A percentile compares a stretch with the other conserved stretches of the same genome.
These are phyloP conservation scores for Scaptomyza caliginosa DNA, from an alignment of 2,888 invertebrate species.

Conservation along the genomic window DNA sequence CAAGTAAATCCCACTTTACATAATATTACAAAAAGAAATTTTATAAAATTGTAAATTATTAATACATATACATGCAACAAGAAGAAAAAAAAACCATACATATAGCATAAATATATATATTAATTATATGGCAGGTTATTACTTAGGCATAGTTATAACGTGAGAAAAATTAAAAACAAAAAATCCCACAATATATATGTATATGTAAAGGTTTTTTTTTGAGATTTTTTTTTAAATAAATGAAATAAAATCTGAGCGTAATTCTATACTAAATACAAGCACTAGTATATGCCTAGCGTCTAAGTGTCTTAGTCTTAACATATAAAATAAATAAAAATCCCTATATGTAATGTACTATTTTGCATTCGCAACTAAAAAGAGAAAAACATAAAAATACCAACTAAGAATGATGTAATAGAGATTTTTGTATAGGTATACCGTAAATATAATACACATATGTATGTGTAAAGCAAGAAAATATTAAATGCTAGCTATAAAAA, in stretches of 20 bases:
- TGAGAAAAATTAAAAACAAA: constrained; percentile 5
- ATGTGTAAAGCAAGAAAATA: constrained; percentile 35
- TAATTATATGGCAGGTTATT: constrained; percentile 35
- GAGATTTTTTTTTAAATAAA: constrained; percentile 30
- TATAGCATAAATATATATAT: constrained; percentile 21
- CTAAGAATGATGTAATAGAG: constrained; percentile 35
- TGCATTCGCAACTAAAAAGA: constrained; percentile 70
- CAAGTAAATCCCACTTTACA: constrained; percentile 33
- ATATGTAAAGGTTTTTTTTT: constrained; percentile 27
- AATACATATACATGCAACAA: constrained; percentile 16
- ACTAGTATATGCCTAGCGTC: constrained; percentile 27
- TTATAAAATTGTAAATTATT: constrained; percentile 73
- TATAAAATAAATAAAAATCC: constrained; percentile 26
- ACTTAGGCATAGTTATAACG: constrained; percentile 23
- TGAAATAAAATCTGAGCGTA: constrained; percentile 23
- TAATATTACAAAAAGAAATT: constrained; percentile 61
- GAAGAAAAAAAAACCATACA: constrained; percentile 25
- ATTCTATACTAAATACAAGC: constrained; percentile 18
- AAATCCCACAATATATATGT: constrained; percentile 38
- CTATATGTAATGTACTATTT: constrained; percentile 41
- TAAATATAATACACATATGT: constrained; percentile 7
- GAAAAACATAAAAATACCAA: constrained; percentile 3
- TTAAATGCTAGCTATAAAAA: constrained; percentile 35
- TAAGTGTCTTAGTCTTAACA: constrained; percentile 36
- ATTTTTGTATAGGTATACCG: constrained; percentile 17